Conservation (phyloP, 2,113 vertebrate species). For the Phocoena phocoena region DNA sequence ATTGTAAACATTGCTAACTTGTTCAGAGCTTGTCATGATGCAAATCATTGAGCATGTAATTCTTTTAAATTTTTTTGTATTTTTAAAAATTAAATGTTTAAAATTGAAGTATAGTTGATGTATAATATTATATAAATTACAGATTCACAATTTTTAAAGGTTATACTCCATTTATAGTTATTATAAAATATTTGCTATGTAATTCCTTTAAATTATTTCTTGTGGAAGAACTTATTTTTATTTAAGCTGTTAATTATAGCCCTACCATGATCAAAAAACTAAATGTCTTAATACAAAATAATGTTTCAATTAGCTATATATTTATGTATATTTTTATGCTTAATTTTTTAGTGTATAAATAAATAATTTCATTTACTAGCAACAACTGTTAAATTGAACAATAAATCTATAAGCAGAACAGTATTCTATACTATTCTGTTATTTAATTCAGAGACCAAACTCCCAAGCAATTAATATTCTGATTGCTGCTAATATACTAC, state of each 20-base stretch:
- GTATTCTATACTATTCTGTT: background rate
- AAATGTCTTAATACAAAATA: constrained; percentile 33
- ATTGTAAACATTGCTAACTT: background rate
- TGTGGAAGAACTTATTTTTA: constrained; percentile 26
- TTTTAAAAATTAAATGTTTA: background rate
- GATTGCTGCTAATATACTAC: background rate
- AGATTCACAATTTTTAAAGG: background rate
- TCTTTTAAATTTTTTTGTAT: background rate
- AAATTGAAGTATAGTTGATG: background rate
- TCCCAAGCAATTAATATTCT: background rate
- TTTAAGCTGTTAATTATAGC: constrained; percentile 30
- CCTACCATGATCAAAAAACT: background rate
- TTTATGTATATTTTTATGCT: background rate
- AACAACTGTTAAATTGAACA: constrained; percentile 24
- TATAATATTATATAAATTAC: background rate
- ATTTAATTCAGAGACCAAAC: background rate
- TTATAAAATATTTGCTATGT: background rate
- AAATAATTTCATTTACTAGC: constrained; percentile 7
- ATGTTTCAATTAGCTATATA: background rate
- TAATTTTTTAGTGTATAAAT: background rate
- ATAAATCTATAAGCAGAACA: constrained; percentile 29
- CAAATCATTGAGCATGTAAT: background rate
- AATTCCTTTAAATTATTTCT: constrained; percentile 48
- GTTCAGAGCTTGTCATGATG: background rate
- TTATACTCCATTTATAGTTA: background rate